Percentiles rank a stretch among this genome's conserved stretches.
These are phyloP conservation scores for Eriosoma lanigerum DNA, from an alignment of 1,140 invertebrate genomes.

Conservation along the genomic window DNA sequence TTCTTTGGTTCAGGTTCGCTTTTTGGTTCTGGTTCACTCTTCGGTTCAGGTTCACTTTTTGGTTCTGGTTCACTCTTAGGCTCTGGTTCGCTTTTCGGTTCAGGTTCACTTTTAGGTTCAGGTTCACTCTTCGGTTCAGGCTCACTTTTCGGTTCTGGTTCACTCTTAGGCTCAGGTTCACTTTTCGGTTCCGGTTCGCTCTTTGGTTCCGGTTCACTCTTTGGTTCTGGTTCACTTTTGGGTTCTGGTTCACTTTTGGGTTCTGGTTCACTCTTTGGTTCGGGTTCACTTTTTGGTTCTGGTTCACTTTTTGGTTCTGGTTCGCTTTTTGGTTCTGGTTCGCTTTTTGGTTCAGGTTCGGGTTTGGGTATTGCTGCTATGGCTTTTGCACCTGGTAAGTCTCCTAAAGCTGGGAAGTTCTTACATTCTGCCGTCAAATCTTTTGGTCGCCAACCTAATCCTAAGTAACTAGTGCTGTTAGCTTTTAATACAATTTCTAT, in stretches of 20 bases:
- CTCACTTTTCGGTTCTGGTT: no score
- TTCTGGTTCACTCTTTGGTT: slow-evolving; percentile 57
- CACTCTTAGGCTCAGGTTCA: slow-evolving; percentile 58
- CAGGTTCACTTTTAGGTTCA: slow-evolving; percentile 59
- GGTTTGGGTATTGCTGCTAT: slow-evolving; percentile 59
- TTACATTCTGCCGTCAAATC: slow-evolving; percentile 72
- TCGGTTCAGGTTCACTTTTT: slow-evolving; percentile 60
- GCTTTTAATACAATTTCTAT: slow-evolving; percentile 81
- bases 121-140: slow-evolving; percentile 59
- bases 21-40: slow-evolving; percentile 60
- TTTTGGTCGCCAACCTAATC: slow-evolving; percentile 78
- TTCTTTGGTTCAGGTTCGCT: slow-evolving; percentile 60
- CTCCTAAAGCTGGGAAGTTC: slow-evolving; percentile 68
- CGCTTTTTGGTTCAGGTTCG: slow-evolving; percentile 58
- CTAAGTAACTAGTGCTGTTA: slow-evolving; percentile 83
- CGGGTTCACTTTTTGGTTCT: slow-evolving; percentile 58
- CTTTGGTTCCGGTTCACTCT: slow-evolving; percentile 58
- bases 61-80: slow-evolving; percentile 57
- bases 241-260: slow-evolving; percentile 58
- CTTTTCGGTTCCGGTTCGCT: slow-evolving; percentile 60
- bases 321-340: slow-evolving; percentile 59
- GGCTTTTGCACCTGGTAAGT: slow-evolving; percentile 58
- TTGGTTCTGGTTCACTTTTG: slow-evolving; percentile 59
- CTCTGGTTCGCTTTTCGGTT: slow-evolving; percentile 57
- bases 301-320: slow-evolving; percentile 60